Evolutionary conservation across 2,113 vertebrate species (phyloP), one percentile per base, ranked within the genome.

Genomic region (Fukomys damarensis): DNA sequence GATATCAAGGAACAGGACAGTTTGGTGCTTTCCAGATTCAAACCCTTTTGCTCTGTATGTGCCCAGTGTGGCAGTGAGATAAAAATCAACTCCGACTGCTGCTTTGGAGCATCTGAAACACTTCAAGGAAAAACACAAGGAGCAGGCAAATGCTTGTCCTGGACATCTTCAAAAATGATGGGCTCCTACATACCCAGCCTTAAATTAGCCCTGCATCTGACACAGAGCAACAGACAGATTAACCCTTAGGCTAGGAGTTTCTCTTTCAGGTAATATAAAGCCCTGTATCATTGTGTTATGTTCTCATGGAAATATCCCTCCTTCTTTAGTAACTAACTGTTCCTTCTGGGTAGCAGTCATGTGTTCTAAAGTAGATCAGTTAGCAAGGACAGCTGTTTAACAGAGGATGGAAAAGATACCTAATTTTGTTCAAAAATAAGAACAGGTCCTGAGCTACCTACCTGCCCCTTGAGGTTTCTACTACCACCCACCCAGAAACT

Each of bases 381-480:
- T 95, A 35, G 38, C 54, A 92, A 49, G 43, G 24, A 91, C 72
- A 76, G 22, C 41, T 85, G 16, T 92, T 93, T 59, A 88, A 32
- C 65, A 86, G 32, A 24, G 11, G 1, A 17, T 79, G n/a, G 41
- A 89, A 97, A 81, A 93, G 22, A 56, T 28, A 68, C 16, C 22
- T 14, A 6, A 41, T 89, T 94, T 63, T 89, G 8, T 93, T 86
- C 41, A 92, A 70, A 97, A 91, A 41, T 89, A 89, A 3, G 89
- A 79, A 4, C 38, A 58, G 54, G 7, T 32, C 54, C 32, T 77
- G 6, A 41, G 58, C 72, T 76, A 41, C 38, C 72, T 76, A 41
- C 38, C 26, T 65, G 11, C 49, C 38, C 81, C 59, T 65, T n/a
- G 14, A 74, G 19, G 61, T 94, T 52, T 94, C 16, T 93, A 1